Base-by-base conservation (phyloP, 2,113 vertebrate genomes). In the Psephotus haematonotus region DNA sequence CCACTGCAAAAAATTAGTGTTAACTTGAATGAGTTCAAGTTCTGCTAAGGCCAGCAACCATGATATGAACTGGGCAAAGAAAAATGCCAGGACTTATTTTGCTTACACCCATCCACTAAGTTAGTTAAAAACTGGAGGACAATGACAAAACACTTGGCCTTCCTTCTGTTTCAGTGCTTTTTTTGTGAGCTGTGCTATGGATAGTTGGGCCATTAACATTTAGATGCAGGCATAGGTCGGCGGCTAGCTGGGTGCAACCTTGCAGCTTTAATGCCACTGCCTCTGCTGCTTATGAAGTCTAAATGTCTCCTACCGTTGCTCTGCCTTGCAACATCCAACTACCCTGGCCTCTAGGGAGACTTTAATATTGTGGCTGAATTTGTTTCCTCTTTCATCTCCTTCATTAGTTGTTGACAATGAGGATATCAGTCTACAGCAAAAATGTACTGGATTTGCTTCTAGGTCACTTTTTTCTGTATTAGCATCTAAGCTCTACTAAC, bases 241-340 rank as follows among this genome's bases (percentile, higher is more conserved):
- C 0, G 0, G 19, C 49, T 69, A 33, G 9, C 15, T 50, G 25
- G 2, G 25, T 18, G 41, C 22, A 81, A 39, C 16, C 78, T 41
- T 68, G 39, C 29, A 81, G 23, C 44, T 69, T 49, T 60, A 90
- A 69, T 74, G 55, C 25, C 25, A 17, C 35, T 81, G 74, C 25
- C 13, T 64, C 5, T 55, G 11, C 18, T 60, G 47, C 25, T 81
- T n/a, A 43, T 64, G 41, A 77, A 46, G 12, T 43, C 44, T 72
- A 50, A 92, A 83, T 10, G 3, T 23, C 47, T 91, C 29, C 59
- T 65, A 31, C 13, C 4, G 16, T 23, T 43, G 19, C 7, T 79
- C 47, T 53, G 52, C 39, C 35, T 88, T 49, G 49, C 19, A 50
- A 28, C 0, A 1, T 18, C 29, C 39, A 8, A 6, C 29, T 75